A percentile compares a stretch with the other conserved stretches of the same genome.
phyloP scores from a whole-genome alignment of 1,140 invertebrate genomes.

The Idris sp. region DNA sequence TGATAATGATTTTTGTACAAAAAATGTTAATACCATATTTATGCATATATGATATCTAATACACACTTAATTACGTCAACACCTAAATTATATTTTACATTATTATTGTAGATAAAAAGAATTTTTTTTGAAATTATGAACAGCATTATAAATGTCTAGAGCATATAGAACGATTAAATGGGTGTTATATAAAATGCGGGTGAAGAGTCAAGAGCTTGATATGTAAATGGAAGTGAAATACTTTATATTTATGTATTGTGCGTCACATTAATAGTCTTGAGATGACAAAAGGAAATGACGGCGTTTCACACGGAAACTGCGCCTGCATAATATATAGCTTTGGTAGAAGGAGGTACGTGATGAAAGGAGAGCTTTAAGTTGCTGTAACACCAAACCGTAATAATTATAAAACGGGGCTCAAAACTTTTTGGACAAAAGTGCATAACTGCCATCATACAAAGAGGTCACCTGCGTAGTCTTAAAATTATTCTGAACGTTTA shows the following conservation, averaged over 20 bases:
- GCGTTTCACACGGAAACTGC: constrained; percentile 54
- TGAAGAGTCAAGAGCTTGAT: constrained; percentile 30
- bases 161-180: constrained; percentile 15
- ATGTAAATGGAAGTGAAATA: constrained; percentile 54
- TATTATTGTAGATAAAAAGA: no score
- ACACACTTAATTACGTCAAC: no score
- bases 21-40: no score
- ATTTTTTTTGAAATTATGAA: constrained; percentile 8
- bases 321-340: constrained; percentile 55
- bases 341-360: constrained; percentile 37
- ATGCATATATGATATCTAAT: no score
- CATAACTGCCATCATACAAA: constrained; percentile 49
- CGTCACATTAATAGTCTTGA: constrained; percentile 54
- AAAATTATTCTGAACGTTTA: constrained; percentile 24
- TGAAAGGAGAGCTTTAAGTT: constrained; percentile 59
- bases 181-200: constrained; percentile 19
- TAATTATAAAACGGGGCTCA: constrained; percentile 68
- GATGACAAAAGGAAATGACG: constrained; percentile 61
- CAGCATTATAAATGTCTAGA: constrained; percentile 1
- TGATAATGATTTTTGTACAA: no score
- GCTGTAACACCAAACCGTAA: constrained; percentile 63
- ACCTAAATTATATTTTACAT: no score
- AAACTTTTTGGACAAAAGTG: constrained; percentile 65
- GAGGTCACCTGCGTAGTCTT: constrained; percentile 19
- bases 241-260: constrained; percentile 58